A percentile compares a stretch with the other conserved stretches of the same genome.
These are phyloP conservation scores for Xanthorhoe spadicearia DNA, from an alignment of 2,888 invertebrate genomes.

Conservation along the genomic window DNA sequence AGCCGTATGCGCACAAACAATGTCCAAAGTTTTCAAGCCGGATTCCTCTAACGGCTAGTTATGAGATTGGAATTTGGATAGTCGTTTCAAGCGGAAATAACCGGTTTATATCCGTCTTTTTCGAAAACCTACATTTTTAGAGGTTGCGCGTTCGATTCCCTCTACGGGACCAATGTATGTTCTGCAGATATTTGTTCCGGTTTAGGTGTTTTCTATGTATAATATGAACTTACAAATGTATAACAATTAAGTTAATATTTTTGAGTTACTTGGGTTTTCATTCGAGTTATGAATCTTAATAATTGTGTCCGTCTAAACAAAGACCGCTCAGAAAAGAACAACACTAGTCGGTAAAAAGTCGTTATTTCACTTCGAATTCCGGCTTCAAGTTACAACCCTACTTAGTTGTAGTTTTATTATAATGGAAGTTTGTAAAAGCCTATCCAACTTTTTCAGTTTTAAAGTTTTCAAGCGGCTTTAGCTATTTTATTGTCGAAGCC, in stretches of 20 bases:
- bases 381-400: not conserved
- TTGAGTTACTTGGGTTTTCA: too few relatives aligned
- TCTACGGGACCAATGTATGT: too few relatives aligned
- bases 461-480: conserved; percentile 12
- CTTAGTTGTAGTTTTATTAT: conserved; percentile 15
- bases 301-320: too few relatives aligned
- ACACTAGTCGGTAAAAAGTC: too few relatives aligned
- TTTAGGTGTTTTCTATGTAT: too few relatives aligned
- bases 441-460: conserved; percentile 15
- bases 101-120: not conserved
- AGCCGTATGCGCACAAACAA: conserved; percentile 43
- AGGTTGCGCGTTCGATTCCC: too few relatives aligned
- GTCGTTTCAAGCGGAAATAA: not conserved
- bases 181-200: too few relatives aligned
- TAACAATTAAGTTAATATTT: too few relatives aligned
- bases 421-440: conserved; percentile 12
- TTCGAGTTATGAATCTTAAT: too few relatives aligned
- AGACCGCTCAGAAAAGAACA: not conserved
- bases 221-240: too few relatives aligned
- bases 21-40: conserved; percentile 27
- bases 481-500: not conserved
- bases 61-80: not conserved
- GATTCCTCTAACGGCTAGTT: conserved; percentile 11
- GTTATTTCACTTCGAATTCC: not conserved
- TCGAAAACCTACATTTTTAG: not conserved